These are phyloP conservation scores for Stramonita haemastoma DNA, from an alignment of 2,888 invertebrate species.

Conservation along the genomic window DNA sequence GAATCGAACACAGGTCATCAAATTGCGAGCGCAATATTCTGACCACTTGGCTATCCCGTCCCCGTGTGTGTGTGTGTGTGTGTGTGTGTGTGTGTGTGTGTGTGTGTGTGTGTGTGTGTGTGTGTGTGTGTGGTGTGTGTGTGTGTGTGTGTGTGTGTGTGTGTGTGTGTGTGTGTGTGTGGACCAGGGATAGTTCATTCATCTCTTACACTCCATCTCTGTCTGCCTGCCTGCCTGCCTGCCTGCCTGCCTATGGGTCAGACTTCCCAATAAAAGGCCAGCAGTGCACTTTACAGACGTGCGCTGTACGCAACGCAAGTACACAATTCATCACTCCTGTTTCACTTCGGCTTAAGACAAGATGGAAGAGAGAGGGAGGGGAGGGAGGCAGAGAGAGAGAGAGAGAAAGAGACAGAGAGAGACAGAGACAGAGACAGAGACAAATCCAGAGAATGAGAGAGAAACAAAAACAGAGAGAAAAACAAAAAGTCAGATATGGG, in stretches of 20 bases:
- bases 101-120: background rate
- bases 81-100: background rate
- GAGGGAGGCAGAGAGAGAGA: background rate
- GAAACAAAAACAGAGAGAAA: background rate
- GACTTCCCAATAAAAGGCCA: too few relatives aligned
- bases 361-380: background rate
- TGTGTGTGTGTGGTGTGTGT: background rate
- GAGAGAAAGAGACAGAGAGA: background rate
- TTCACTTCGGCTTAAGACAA: background rate
- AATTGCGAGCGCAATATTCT: too few relatives aligned
- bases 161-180: constrained; percentile 5
- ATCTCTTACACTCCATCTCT: too few relatives aligned
- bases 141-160: constrained; percentile 10
- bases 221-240: too few relatives aligned
- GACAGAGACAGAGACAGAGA: background rate
- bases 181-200: too few relatives aligned
- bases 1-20: too few relatives aligned
- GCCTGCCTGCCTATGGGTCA: too few relatives aligned
- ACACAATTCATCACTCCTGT: too few relatives aligned
- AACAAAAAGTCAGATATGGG: too few relatives aligned
- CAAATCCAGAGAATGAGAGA: background rate
- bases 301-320: too few relatives aligned
- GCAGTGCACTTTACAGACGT: too few relatives aligned
- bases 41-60: too few relatives aligned
- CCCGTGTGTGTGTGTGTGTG: background rate